Conservation (phyloP, 2,888 invertebrate species). For the Folsomia candida region DNA sequence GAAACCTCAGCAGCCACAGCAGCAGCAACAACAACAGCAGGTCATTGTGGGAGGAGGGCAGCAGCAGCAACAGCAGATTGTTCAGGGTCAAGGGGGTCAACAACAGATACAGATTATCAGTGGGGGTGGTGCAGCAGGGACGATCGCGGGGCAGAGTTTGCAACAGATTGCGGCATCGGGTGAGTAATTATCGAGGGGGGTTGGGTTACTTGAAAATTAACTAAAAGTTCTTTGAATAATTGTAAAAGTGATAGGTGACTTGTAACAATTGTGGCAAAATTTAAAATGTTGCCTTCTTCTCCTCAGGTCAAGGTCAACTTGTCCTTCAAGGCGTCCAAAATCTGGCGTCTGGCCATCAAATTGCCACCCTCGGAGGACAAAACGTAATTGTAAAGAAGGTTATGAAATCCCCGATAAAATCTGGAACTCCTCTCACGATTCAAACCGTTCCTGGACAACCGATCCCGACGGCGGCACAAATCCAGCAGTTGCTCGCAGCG, state of each 20-base stretch:
- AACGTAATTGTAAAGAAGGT: constrained; percentile 37
- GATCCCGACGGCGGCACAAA: background rate
- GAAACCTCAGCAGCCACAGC: background rate
- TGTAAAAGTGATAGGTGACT: no score
- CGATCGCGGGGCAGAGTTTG: background rate
- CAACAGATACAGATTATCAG: constrained; percentile 14
- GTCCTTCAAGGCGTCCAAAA: background rate
- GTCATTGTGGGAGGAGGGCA: constrained; percentile 1
- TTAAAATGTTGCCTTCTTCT: background rate
- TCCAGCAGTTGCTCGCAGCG: background rate
- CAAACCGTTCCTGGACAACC: background rate
- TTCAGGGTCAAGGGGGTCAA: constrained; percentile 20
- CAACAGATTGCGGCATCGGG: background rate
- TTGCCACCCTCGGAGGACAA: constrained; percentile 33
- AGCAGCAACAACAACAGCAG: background rate
- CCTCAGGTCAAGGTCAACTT: constrained; percentile 2
- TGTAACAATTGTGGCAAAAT: no score
- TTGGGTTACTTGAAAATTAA: background rate
- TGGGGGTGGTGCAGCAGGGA: no score
- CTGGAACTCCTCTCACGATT: background rate
- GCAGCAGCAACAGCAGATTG: constrained; percentile 9
- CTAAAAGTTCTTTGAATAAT: no score
- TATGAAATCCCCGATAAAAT: constrained; percentile 16
- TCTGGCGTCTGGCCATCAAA: constrained; percentile 13
- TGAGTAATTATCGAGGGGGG: background rate